Conservation (phyloP, 2,113 vertebrate species). For the Saimiri boliviensis region DNA sequence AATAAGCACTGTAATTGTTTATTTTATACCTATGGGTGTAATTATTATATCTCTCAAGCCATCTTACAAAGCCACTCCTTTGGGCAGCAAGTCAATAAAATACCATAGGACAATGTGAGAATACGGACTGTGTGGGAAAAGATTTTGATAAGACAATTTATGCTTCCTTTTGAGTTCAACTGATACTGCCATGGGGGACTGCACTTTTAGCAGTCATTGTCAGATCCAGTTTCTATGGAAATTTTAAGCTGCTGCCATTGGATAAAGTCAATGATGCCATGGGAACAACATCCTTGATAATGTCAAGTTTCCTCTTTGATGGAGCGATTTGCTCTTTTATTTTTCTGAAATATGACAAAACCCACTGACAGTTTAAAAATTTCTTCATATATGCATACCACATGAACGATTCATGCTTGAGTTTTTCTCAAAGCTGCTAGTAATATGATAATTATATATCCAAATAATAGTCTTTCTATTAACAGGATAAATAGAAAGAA, state of each 20-base stretch:
- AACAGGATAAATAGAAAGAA: background rate
- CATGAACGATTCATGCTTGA: background rate
- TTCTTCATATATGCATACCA: background rate
- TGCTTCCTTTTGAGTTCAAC: background rate
- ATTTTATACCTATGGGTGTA: background rate
- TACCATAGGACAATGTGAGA: background rate
- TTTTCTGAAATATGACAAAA: background rate
- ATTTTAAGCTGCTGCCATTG: background rate
- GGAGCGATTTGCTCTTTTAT: background rate
- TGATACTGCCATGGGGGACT: background rate
- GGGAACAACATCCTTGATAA: slow-evolving; percentile 44
- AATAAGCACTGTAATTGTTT: background rate
- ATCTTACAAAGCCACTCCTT: background rate
- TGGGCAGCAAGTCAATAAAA: background rate
- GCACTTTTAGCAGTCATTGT: background rate
- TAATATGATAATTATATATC: background rate
- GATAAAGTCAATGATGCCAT: slow-evolving; percentile 17
- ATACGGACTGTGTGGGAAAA: background rate
- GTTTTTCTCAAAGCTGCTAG: background rate
- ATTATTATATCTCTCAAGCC: background rate
- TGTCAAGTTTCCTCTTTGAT: background rate
- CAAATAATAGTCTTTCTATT: background rate
- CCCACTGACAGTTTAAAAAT: slow-evolving; percentile 30
- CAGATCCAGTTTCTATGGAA: slow-evolving; percentile 60
- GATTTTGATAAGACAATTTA: background rate